Evolutionary conservation across 2,113 vertebrate species (phyloP).

Genomic region (Vimba vimba): DNA sequence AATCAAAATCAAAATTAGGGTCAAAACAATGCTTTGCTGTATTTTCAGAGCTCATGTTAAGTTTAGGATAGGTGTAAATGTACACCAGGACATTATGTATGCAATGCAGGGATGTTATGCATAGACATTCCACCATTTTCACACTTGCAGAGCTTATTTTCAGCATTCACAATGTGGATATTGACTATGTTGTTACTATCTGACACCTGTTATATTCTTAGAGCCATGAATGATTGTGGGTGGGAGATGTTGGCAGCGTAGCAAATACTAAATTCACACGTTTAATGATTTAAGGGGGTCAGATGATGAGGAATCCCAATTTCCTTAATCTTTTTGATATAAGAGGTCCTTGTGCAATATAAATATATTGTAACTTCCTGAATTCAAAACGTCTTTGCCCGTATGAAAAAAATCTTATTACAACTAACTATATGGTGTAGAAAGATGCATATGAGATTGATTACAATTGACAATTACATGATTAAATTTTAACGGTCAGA

Average conservation of each 20-base stretch:
- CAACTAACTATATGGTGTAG: not conserved
- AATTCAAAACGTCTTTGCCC: not conserved
- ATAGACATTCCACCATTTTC: slow-evolving; percentile 1
- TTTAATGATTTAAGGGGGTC: not conserved
- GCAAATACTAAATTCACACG: not conserved
- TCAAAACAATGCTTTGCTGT: not conserved
- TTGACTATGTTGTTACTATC: not conserved
- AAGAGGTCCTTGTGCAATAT: not conserved
- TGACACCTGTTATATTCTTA: not conserved
- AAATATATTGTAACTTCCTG: not conserved
- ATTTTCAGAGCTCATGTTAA: slow-evolving; percentile 10
- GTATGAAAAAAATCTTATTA: not conserved
- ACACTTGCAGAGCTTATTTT: not conserved
- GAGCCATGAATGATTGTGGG: not conserved
- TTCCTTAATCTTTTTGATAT: not conserved
- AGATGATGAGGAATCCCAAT: not conserved
- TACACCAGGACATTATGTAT: not conserved
- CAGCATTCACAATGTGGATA: not conserved
- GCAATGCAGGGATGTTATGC: not conserved
- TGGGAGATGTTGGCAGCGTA: not conserved
- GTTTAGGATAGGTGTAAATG: not conserved
- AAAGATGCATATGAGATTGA: not conserved
- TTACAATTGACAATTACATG: not conserved
- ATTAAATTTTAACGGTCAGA: not conserved
- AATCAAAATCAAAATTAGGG: not conserved